A percentile compares a stretch with the other conserved stretches of the same genome.
Evolutionary conservation across 2,113 vertebrate genomes (phyloP).

Genomic region (Crotophaga sulcirostris): DNA sequence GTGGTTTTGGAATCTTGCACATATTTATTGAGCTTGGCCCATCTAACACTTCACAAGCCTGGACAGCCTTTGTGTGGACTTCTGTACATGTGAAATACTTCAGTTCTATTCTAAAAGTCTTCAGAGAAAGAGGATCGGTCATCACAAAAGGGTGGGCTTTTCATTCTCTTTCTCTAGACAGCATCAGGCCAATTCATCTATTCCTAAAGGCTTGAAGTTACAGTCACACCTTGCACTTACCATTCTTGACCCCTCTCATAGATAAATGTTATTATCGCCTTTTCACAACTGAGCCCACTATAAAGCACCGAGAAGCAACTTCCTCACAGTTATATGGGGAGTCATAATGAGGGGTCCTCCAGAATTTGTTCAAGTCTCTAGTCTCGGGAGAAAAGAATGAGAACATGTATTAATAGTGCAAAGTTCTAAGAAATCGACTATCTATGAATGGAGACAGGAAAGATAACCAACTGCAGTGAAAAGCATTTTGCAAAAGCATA

Average conservation of each 20-base stretch:
- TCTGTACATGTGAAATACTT: constrained; percentile 25
- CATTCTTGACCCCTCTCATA: background rate
- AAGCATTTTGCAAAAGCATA: background rate
- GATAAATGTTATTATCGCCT: background rate
- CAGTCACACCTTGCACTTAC: background rate
- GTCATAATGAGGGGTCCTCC: background rate
- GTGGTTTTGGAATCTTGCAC: constrained; percentile 28
- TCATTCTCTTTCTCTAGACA: background rate
- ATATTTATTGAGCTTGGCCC: background rate
- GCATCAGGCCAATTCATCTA: background rate
- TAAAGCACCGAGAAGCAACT: background rate
- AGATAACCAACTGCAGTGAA: background rate
- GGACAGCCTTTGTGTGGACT: constrained; percentile 13
- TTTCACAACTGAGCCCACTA: background rate
- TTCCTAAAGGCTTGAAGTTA: background rate
- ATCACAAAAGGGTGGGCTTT: constrained; percentile 11
- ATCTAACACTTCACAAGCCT: constrained; percentile 29
- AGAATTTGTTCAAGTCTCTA: background rate
- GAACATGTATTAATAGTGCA: background rate
- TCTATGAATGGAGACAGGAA: background rate
- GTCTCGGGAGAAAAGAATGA: background rate
- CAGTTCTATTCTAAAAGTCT: constrained; percentile 10
- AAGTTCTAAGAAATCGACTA: background rate
- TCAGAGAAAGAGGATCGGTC: constrained; percentile 12
- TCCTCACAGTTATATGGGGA: background rate